Percentiles rank a stretch among this genome's conserved stretches.
phyloP scores from a whole-genome alignment of 2,797 vertebrate genomes.

The Knipowitschia caucasica region DNA sequence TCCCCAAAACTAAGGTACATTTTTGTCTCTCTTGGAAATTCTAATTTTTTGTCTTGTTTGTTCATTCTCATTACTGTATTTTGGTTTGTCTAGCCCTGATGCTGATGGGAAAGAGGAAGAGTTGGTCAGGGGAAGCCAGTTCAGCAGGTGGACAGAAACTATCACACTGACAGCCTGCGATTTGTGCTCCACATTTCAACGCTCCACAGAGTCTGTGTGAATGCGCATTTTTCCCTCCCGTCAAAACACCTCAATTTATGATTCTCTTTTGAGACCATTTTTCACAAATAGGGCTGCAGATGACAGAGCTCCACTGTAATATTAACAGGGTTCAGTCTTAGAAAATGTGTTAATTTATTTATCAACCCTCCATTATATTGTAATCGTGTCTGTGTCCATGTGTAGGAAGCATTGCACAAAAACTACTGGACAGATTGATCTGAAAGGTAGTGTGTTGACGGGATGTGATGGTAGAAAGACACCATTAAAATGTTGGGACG shows the following conservation, averaged over 20 bases:
- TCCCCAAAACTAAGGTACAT: no score
- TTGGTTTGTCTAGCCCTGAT: slow-evolving; percentile 24
- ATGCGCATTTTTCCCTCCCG: slow-evolving; percentile 39
- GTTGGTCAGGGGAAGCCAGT: slow-evolving; percentile 31
- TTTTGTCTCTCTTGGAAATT: no score
- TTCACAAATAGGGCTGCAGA: slow-evolving; percentile 31
- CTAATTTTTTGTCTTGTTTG: background rate
- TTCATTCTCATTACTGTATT: no score
- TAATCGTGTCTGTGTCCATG: no score
- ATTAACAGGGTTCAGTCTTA: slow-evolving; percentile 4
- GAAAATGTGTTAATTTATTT: background rate
- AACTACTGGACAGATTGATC: no score
- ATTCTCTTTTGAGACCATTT: slow-evolving; percentile 36
- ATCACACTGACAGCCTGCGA: slow-evolving; percentile 58
- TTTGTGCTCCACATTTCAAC: slow-evolving; percentile 39
- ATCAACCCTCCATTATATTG: no score
- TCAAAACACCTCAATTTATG: slow-evolving; percentile 49
- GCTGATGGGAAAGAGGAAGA: slow-evolving; percentile 30
- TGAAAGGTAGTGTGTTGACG: no score
- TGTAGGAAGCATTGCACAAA: no score
- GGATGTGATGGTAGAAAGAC: no score
- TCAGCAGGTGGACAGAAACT: slow-evolving; percentile 49
- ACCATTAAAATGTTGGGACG: no score
- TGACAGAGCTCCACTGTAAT: slow-evolving; percentile 15
- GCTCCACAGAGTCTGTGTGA: slow-evolving; percentile 22